These are phyloP conservation scores for Manis pentadactyla DNA, from an alignment of 2,797 vertebrate species.

Conservation along the genomic window DNA sequence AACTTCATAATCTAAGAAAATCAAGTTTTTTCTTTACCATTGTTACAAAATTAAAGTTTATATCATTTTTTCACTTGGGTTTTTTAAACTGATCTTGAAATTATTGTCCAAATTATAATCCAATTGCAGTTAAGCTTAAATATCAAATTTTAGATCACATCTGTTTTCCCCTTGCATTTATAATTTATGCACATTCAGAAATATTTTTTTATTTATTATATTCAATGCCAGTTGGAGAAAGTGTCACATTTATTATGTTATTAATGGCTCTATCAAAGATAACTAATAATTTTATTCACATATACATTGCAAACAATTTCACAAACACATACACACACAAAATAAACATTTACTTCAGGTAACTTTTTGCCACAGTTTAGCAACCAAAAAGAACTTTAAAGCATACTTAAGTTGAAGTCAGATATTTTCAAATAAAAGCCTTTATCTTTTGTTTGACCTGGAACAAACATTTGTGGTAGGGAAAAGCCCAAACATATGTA, in stretches of 20 bases:
- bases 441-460: neutral
- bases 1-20: conserved; percentile 17
- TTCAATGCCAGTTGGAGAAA: neutral
- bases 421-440: conserved; percentile 42
- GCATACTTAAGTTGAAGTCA: neutral
- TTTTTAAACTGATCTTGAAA: conserved; percentile 53
- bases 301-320: conserved; percentile 5
- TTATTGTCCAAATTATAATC: conserved; percentile 27
- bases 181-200: conserved; percentile 32
- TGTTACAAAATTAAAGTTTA: conserved; percentile 39
- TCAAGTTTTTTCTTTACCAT: neutral
- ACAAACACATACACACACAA: neutral
- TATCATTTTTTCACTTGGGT: neutral
- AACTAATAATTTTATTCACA: conserved; percentile 17
- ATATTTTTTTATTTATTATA: conserved; percentile 20
- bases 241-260: neutral
- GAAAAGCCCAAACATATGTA: neutral
- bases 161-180: neutral
- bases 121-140: neutral
- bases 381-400: conserved; percentile 40
- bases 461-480: conserved; percentile 59
- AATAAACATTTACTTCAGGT: conserved; percentile 11
- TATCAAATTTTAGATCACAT: conserved; percentile 36
- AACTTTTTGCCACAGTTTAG: neutral
- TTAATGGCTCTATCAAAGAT: conserved; percentile 38